Evolutionary conservation across 2,113 vertebrate species (phyloP).

Genomic region (Oophaga pumilio): DNA sequence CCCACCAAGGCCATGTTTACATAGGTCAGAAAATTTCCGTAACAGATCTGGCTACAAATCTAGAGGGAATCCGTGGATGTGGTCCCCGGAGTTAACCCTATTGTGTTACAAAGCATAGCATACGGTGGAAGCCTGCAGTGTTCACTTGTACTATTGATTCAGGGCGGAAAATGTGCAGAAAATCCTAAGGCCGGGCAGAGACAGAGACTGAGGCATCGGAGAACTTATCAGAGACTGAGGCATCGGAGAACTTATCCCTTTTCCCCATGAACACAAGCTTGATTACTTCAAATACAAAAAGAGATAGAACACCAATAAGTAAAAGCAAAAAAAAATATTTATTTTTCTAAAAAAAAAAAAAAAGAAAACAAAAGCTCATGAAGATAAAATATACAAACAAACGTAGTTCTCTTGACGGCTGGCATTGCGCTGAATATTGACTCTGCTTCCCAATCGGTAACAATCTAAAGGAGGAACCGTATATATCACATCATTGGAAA

Average conservation of each 20-base stretch:
- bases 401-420: neutral
- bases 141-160: too few relatives aligned
- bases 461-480: constrained; percentile 23
- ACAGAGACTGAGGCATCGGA: neutral
- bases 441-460: neutral
- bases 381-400: constrained; percentile 36
- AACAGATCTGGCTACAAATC: too few relatives aligned
- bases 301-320: neutral
- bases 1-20: too few relatives aligned
- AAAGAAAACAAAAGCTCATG: neutral
- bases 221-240: neutral
- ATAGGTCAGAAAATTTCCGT: too few relatives aligned
- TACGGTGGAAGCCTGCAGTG: too few relatives aligned
- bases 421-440: constrained; percentile 1
- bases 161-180: too few relatives aligned
- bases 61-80: too few relatives aligned
- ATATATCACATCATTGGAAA: neutral
- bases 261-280: neutral
- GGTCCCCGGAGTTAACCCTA: too few relatives aligned
- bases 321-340: constrained; percentile 41
- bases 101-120: too few relatives aligned
- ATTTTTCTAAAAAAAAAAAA: constrained; percentile 15
- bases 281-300: neutral
- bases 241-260: neutral
- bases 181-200: too few relatives aligned